Conservation (phyloP, 2,888 invertebrate genomes). For the Nephrocerus scutellatus region DNA sequence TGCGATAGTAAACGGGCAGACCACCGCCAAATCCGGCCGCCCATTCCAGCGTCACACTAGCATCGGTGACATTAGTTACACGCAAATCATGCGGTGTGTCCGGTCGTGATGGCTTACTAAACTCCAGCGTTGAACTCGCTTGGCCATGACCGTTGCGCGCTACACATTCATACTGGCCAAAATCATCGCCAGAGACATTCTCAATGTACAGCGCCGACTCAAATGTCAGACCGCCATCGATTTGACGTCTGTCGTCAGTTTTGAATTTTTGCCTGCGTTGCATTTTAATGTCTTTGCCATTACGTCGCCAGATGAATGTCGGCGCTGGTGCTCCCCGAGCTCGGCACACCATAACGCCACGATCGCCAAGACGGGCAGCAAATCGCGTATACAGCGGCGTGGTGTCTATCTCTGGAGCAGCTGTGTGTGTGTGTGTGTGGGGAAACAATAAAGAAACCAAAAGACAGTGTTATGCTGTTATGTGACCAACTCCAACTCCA, state of each 20-base stretch:
- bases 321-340: conserved; percentile 39
- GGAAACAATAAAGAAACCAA: conserved; percentile 1
- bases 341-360: conserved; percentile 36
- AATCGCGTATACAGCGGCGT: conserved; percentile 35
- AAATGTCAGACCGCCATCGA: conserved; percentile 35
- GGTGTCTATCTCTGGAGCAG: conserved; percentile 40
- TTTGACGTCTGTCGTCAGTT: conserved; percentile 32
- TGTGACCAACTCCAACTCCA: not conserved
- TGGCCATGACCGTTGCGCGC: conserved; percentile 38
- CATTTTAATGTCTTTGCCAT: conserved; percentile 42
- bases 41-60: conserved; percentile 34
- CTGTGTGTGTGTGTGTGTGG: no score
- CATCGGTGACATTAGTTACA: conserved; percentile 39
- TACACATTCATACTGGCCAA: conserved; percentile 40
- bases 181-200: conserved; percentile 39
- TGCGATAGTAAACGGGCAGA: conserved; percentile 38
- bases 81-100: conserved; percentile 34
- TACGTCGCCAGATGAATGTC: conserved; percentile 40
- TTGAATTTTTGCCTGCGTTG: conserved; percentile 39
- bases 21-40: conserved; percentile 41
- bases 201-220: conserved; percentile 38
- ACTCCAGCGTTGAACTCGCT: conserved; percentile 37
- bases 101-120: conserved; percentile 39
- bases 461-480: not conserved
- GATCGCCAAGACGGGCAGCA: conserved; percentile 37